These are phyloP conservation scores for Falco concolor DNA, from an alignment of 2,797 vertebrate genomes.

Conservation along the genomic window DNA sequence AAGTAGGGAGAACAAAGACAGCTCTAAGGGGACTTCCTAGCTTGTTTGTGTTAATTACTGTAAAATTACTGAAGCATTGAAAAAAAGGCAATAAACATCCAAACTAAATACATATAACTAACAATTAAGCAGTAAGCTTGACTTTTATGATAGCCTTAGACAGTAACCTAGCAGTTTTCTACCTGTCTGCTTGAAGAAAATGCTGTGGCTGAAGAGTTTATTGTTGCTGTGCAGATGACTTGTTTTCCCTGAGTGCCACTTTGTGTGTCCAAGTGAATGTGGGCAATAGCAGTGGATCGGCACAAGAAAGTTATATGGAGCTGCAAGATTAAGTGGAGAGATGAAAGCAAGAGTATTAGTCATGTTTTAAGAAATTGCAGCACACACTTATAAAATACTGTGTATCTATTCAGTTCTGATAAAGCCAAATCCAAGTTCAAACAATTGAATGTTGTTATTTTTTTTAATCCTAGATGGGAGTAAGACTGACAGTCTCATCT, in stretches of 20 bases:
- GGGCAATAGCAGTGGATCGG: background rate
- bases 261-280: background rate
- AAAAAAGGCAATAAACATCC: conserved; percentile 34
- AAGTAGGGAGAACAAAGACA: conserved; percentile 24
- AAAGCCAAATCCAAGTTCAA: background rate
- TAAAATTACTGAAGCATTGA: conserved; percentile 38
- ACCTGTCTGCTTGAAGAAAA: conserved; percentile 15
- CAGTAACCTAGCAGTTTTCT: conserved; percentile 19
- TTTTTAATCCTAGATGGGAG: background rate
- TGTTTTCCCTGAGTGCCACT: background rate
- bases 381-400: background rate
- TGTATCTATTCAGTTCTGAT: background rate
- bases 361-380: background rate
- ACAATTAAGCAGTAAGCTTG: conserved; percentile 8
- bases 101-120: conserved; percentile 28
- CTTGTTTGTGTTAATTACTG: background rate
- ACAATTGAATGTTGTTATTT: background rate
- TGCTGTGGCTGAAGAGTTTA: background rate
- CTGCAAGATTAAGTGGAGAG: background rate
- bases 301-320: background rate
- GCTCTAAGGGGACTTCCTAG: conserved; percentile 12
- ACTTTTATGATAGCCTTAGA: conserved; percentile 26
- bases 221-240: background rate
- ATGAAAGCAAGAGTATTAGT: background rate
- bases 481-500: background rate